Evolutionary conservation across 2,113 vertebrate species (phyloP).

Genomic region (crab-eating macaque (Macaca fascicularis)): T2T-MFA8v1.1 NC_088380.1:115829001-115829500

Average conservation of each 20-base stretch:
- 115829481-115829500: neutral
- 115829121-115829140: neutral
- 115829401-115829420: neutral
- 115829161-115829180: neutral
- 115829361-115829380: neutral
- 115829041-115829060: neutral
- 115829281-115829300: neutral
- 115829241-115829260: neutral
- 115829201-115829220: neutral
- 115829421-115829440: neutral
- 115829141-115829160: neutral
- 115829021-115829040: neutral
- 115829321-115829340: neutral
- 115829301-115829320: neutral
- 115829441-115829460: neutral
- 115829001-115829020: neutral
- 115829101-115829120: conserved; percentile 30
- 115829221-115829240: neutral
- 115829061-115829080: neutral
- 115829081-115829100: neutral
- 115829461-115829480: neutral
- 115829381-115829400: neutral
- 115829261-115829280: neutral
- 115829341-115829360: neutral
- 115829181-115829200: neutral